Base-by-base conservation (phyloP, 2,888 invertebrate species). In the Eupithecia insigniata region DNA sequence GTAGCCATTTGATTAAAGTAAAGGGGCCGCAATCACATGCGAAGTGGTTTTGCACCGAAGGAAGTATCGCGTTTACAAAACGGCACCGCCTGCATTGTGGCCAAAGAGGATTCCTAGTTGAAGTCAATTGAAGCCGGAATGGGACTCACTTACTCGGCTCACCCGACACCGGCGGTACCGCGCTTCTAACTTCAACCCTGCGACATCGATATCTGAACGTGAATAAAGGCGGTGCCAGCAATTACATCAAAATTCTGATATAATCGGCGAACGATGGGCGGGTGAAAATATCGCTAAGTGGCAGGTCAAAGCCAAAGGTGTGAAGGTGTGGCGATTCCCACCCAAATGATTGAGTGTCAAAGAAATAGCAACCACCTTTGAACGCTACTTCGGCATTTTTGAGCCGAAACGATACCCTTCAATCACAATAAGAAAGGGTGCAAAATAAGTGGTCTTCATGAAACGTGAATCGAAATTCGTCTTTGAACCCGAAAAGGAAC, bases 21-120 rank as follows among this genome's bases (percentile, higher is more conserved):
- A 92, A 92, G 89, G 89, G 87, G 89, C 92, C 92, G 89, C 91
- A 92, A 91, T 92, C 92, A 90, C 88, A 92, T 89, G 90, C 88
- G 89, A 84, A 90, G 85, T 87, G 87, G 87, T 88, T 90, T 85
- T 84, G 87, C 86, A 84, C 86, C 85, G 89, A 86, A 91, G 94
- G 94, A 94, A 94, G 94, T 94, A 94, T 94, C 94, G 89, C 92
- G 87, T 94, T 92, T 92, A 92, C 94, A 94, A 85, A 91, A 92
- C 88, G 91, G 86, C 84, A 87, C 94, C 94, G 94, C 89, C 89
- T 88, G 89, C 88, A 92, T 92, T 93, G 92, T 90, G 85, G 84
- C 81, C 82, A 81, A 82, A 80, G 83, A 85, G 84, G 82, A 83
- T 83, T 88, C 83, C 86, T 88, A 89, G 87, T 83, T 74, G 83